Evolutionary conservation across 2,113 vertebrate species (phyloP).

Genomic region (Cygnus atratus): DNA sequence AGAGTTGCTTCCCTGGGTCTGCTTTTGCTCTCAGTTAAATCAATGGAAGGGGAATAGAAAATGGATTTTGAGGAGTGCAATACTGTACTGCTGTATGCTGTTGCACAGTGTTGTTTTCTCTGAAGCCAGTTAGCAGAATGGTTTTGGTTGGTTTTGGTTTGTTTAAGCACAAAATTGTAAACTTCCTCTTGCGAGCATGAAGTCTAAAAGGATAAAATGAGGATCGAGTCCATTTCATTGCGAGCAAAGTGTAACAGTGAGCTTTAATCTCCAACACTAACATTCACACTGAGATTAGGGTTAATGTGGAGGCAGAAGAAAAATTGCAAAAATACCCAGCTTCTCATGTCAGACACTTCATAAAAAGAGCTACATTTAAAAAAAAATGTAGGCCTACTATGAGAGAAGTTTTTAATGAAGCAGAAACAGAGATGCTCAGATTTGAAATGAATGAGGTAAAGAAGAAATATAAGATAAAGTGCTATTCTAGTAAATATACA

Average conservation of each 20-base stretch:
- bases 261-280: conserved; percentile 44
- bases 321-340: conserved; percentile 33
- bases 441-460: conserved; percentile 16
- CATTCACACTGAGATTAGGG: neutral
- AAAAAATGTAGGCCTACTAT: neutral
- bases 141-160: too few species aligned
- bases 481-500: conserved; percentile 26
- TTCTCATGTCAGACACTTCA: conserved; percentile 6
- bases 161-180: neutral
- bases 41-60: neutral
- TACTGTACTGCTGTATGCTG: neutral
- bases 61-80: neutral
- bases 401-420: conserved; percentile 26
- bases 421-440: conserved; percentile 20
- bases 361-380: conserved; percentile 19
- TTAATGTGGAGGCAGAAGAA: neutral
- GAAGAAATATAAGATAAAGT: conserved; percentile 20
- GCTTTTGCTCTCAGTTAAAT: neutral
- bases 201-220: neutral
- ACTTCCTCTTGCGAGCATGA: neutral
- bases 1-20: neutral
- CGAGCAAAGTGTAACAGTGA: neutral
- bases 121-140: neutral
- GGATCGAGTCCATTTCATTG: neutral
- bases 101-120: neutral